Base-by-base conservation (phyloP, 2,113 vertebrate genomes). In the Nibea albiflora region DNA sequence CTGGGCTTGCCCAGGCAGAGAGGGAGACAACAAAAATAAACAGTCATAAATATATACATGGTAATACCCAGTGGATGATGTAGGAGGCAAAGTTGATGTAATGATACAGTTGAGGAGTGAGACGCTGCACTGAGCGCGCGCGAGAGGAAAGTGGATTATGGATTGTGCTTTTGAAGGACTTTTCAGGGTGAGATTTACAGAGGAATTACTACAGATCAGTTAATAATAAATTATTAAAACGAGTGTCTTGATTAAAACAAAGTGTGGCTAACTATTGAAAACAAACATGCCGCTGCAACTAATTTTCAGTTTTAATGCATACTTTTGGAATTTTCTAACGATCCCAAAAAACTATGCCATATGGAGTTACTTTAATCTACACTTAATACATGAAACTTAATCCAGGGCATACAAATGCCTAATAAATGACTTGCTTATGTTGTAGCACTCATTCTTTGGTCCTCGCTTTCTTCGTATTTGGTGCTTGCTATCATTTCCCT, bases 21-120 rank as follows among this genome's bases (percentile, higher is more conserved):
- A 61, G 69, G 88, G 83, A 87, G 54, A 85, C 83, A 89, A 82
- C 77, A 83, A 83, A 85, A 91, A 91, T 83, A 83, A 88, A 91
- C 81, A 89, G 78, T 78, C 80, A 90, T 88, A 81, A 76, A 88
- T 92, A 72, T 90, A 91, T 79, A 86, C 44, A 75, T 89, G 76
- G 31, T 62, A 82, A 87, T 85, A 75, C 68, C 72, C 60, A 84
- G 28, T 52, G 73, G 82, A 88, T 82, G 73, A 63, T 81, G 67
- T 69, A 69, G 70, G 26, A 89, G 64, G 79, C 57, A 72, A 50
- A 83, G 58, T 67, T 83, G 61, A 75, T 81, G 76, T 83, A 74
- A 76, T 65, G 73, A 77, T 77, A 64, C 72, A 54, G 64, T 15
- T 53, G 60, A 64, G 50, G 70, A 82, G 64, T 50, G 42, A 44